Base-by-base conservation (phyloP, 2,888 invertebrate genomes). In the Sclerodermus sp. region DNA sequence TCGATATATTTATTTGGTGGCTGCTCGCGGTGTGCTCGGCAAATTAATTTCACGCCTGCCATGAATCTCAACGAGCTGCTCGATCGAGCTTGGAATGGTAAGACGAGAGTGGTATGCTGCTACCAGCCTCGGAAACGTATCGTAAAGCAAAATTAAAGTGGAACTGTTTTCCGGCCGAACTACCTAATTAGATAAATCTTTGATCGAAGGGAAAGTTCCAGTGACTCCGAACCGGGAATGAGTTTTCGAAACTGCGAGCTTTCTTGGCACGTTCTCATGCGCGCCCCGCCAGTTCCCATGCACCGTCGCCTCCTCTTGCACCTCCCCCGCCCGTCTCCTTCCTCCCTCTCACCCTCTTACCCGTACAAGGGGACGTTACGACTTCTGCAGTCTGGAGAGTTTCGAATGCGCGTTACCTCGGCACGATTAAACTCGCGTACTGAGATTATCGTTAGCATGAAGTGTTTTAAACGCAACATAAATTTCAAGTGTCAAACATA, bases 191-290 rank as follows among this genome's bases (percentile, higher is more conserved):
- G 10, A 14, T 34, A 34, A 34, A 34, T 34, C 34, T 34, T 14
- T 14, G 34, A 34, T 34, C n/a, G 34, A 14, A 14, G 4, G 34
- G 12, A 23, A 23, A 23, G 23, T 23, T 8, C 23, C 23, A 23
- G 4, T 23, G 23, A 3, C 23, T 23, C 23, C 23, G 23, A n/a
- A 34, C 34, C 18, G 37, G 42, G 40, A 47, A 58, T 45, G 47
- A 49, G 52, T 34, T 47, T 47, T 52, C 39, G 51, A 55, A 60
- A 53, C 45, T 51, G 48, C 38, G 53, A 51, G 58, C 53, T 63
- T 63, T 61, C 64, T 63, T 61, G 64, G 63, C 63, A 63, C 63
- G 64, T 63, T 61, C 64, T 63, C 64, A 57, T 62, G 49, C 54
- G 37, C 55, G 55, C 8, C 8, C 3, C 23, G 4, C 23, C 23